Conservation (phyloP, 1,140 invertebrate genomes). For the Pogonomyrmex barbatus region DNA sequence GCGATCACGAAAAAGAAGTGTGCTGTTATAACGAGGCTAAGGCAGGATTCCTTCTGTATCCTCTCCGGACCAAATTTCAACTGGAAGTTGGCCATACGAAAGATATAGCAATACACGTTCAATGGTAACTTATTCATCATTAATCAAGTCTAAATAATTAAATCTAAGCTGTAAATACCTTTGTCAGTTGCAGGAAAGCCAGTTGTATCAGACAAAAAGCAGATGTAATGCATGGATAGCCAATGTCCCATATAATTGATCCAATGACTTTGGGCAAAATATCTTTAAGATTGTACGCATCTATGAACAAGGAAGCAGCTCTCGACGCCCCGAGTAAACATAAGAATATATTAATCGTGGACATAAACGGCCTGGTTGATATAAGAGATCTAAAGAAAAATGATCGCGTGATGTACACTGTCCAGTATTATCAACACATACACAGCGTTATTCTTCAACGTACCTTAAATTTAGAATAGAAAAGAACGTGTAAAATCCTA, state of each 20-base stretch:
- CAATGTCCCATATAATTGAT: slow-evolving; percentile 88
- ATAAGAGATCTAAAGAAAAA: slow-evolving; percentile 86
- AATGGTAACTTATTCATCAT: not conserved
- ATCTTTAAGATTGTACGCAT: slow-evolving; percentile 88
- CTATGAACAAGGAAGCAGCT: slow-evolving; percentile 87
- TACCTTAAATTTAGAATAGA: slow-evolving; percentile 89
- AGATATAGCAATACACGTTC: not conserved
- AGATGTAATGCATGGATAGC: slow-evolving; percentile 88
- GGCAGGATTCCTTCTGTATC: slow-evolving; percentile 86
- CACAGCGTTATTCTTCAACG: not conserved
- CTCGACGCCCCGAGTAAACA: slow-evolving; percentile 88
- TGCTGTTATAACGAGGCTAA: slow-evolving; percentile 87
- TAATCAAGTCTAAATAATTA: not conserved
- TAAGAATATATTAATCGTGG: slow-evolving; percentile 88
- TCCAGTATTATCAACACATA: not conserved
- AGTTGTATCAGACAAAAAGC: slow-evolving; percentile 88
- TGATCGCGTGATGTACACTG: slow-evolving; percentile 37
- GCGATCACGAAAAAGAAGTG: slow-evolving; percentile 87
- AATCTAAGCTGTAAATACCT: slow-evolving; percentile 79
- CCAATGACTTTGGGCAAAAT: slow-evolving; percentile 87
- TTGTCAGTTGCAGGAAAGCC: slow-evolving; percentile 88
- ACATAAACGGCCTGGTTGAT: slow-evolving; percentile 87
- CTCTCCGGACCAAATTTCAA: slow-evolving; percentile 86
- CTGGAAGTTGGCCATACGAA: slow-evolving; percentile 76
- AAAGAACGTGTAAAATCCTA: slow-evolving; percentile 89